These are phyloP conservation scores for Cliona cf. orientalis DNA, from an alignment of 37 sponge, comb jelly and placozoan genomes.

Conservation along the genomic window DNA sequence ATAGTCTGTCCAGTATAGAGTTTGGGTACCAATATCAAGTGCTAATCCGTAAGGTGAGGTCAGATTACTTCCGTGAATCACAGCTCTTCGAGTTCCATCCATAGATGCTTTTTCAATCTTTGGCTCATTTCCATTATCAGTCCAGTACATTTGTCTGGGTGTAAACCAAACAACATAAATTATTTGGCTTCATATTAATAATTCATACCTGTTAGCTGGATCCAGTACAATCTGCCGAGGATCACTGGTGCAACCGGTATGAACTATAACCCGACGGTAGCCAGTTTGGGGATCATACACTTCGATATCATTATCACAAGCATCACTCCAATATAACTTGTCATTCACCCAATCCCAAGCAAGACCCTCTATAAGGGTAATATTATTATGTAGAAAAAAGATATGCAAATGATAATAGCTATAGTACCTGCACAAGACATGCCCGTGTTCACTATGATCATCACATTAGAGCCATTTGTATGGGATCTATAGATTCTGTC, in stretches of 20 bases:
- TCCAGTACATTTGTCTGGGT: constrained; percentile 67
- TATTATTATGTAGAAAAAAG: too few species aligned
- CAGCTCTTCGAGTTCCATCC: constrained; percentile 55
- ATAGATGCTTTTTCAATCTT: constrained; percentile 67
- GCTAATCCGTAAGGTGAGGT: constrained; percentile 31
- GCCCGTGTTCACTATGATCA: background rate
- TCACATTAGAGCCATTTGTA: background rate
- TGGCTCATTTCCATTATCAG: constrained; percentile 40
- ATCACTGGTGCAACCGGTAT: constrained; percentile 1
- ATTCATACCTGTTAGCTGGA: background rate
- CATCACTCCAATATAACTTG: constrained; percentile 35
- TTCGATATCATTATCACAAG: constrained; percentile 10
- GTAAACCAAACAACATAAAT: background rate
- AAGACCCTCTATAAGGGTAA: constrained; percentile 12
- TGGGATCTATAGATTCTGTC: constrained; percentile 12
- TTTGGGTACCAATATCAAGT: constrained; percentile 26
- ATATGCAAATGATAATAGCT: too few species aligned
- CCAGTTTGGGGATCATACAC: constrained; percentile 15
- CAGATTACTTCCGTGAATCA: constrained; percentile 27
- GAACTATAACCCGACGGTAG: background rate
- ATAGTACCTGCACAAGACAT: constrained; percentile 19
- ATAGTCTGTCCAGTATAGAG: constrained; percentile 39
- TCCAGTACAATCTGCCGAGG: constrained; percentile 19
- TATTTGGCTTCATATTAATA: background rate
- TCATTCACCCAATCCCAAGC: constrained; percentile 42